phyloP scores from a whole-genome alignment of 1,140 invertebrate genomes.

The Drosophila equinoxialis region DNA sequence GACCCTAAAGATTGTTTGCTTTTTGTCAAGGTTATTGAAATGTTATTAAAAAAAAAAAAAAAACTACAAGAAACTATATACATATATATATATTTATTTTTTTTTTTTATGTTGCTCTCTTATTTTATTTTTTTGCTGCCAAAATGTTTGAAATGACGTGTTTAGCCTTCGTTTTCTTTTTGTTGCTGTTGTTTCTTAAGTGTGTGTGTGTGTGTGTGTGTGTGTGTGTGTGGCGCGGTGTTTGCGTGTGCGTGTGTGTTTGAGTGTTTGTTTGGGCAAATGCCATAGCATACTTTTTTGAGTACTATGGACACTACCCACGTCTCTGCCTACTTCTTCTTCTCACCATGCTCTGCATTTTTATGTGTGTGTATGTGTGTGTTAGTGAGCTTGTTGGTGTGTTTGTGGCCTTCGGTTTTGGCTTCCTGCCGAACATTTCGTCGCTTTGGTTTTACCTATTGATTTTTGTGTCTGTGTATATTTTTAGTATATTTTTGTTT shows the following conservation, averaged over 20 bases:
- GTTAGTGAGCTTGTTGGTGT: background rate
- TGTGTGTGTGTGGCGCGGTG: background rate
- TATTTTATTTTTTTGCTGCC: slow-evolving; percentile 31
- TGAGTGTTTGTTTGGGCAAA: slow-evolving; percentile 33
- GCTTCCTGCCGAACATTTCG: slow-evolving; percentile 12
- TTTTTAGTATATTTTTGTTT: slow-evolving; percentile 12
- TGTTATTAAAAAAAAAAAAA: background rate
- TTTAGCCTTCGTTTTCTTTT: slow-evolving; percentile 69
- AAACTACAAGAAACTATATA: background rate
- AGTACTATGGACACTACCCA: slow-evolving; percentile 22
- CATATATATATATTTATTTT: too few relatives aligned
- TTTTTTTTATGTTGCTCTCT: background rate
- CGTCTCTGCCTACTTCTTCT: background rate
- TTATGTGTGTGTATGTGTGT: background rate
- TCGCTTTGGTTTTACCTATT: slow-evolving; percentile 19
- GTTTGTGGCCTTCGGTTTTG: background rate
- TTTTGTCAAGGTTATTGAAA: background rate
- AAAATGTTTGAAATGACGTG: slow-evolving; percentile 71
- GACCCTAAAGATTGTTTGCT: too few relatives aligned
- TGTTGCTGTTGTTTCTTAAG: slow-evolving; percentile 48
- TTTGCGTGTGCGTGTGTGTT: background rate
- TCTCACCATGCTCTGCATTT: background rate
- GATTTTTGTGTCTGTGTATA: slow-evolving; percentile 7
- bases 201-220: slow-evolving; percentile 23
- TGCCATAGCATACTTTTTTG: slow-evolving; percentile 70